phyloP scores from a whole-genome alignment of 2,113 vertebrate genomes.

The Saimiri boliviensis region DNA sequence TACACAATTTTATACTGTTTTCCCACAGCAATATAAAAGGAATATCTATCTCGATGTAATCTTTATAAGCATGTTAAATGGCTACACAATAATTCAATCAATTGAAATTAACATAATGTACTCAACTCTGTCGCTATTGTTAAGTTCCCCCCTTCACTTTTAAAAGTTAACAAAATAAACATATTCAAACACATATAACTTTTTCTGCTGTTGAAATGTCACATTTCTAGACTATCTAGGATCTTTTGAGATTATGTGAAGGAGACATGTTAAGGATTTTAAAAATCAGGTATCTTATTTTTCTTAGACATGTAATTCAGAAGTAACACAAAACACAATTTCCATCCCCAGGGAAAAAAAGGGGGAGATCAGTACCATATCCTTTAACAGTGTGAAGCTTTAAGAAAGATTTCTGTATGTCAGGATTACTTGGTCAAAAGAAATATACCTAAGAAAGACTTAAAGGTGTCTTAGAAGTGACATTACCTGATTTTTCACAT shows the following conservation, averaged over 20 bases:
- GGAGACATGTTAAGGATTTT: not conserved
- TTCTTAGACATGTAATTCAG: not conserved
- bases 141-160: constrained; percentile 14
- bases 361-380: not conserved
- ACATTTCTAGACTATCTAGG: not conserved
- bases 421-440: constrained; percentile 29
- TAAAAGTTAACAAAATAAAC: constrained; percentile 47
- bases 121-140: not conserved
- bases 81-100: not conserved
- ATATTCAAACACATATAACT: constrained; percentile 20
- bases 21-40: not conserved
- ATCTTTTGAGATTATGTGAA: not conserved
- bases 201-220: not conserved
- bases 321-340: not conserved
- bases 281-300: not conserved
- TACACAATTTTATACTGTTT: not conserved
- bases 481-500: not conserved
- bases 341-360: not conserved
- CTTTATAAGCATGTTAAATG: not conserved
- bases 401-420: constrained; percentile 25
- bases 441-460: not conserved
- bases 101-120: not conserved
- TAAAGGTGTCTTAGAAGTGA: not conserved
- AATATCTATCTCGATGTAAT: not conserved
- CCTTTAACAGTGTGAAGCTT: not conserved